These are phyloP conservation scores for Catocala fraxini DNA, from an alignment of 2,888 invertebrate species.

Conservation along the genomic window DNA sequence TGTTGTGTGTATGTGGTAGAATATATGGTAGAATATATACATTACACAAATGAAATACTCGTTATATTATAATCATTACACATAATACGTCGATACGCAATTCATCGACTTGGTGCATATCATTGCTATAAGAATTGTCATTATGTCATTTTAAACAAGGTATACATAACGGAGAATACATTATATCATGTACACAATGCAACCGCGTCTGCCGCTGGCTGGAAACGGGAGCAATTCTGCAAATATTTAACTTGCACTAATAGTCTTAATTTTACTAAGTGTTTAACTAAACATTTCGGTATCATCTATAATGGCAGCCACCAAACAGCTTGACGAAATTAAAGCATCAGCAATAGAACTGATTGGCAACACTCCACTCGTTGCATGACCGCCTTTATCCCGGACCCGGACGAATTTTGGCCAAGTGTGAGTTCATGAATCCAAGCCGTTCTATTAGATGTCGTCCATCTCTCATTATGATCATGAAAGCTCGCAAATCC, in stretches of 20 bases:
- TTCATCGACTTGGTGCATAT: too few relatives aligned
- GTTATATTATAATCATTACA: too few relatives aligned
- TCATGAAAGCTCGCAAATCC: slow-evolving; percentile 64
- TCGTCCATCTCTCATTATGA: slow-evolving; percentile 78
- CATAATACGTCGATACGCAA: too few relatives aligned
- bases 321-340: slow-evolving; percentile 68
- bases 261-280: slow-evolving; percentile 44
- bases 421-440: slow-evolving; percentile 84
- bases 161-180: too few relatives aligned
- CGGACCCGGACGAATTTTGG: slow-evolving; percentile 79
- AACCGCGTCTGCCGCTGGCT: slow-evolving; percentile 15
- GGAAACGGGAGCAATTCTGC: slow-evolving; percentile 36
- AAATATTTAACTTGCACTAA: slow-evolving; percentile 33
- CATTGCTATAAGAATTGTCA: too few relatives aligned
- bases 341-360: slow-evolving; percentile 79
- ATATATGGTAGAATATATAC: too few relatives aligned
- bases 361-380: slow-evolving; percentile 80
- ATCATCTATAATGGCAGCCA: slow-evolving; percentile 45
- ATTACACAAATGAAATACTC: too few relatives aligned
- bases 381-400: slow-evolving; percentile 78
- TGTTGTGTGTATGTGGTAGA: too few relatives aligned
- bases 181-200: slow-evolving; percentile 21
- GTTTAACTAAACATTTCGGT: slow-evolving; percentile 23
- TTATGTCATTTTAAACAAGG: too few relatives aligned
- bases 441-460: slow-evolving; percentile 82